These are phyloP conservation scores for Gorilla gorilla DNA, from an alignment of 2,113 vertebrate species.

Conservation along the genomic window DNA sequence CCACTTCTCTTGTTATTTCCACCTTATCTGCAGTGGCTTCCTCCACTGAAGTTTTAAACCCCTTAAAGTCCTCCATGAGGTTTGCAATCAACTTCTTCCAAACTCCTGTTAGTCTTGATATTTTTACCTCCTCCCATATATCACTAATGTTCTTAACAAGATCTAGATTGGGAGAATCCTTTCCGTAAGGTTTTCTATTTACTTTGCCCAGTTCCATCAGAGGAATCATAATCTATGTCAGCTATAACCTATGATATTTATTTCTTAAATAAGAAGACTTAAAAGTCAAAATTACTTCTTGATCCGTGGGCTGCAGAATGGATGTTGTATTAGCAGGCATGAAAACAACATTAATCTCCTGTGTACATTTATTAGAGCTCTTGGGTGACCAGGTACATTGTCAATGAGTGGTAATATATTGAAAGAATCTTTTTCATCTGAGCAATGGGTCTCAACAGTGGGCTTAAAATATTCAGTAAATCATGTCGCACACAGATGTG, in stretches of 20 bases:
- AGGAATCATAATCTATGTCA: background rate
- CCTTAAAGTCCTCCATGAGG: background rate
- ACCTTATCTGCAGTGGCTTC: background rate
- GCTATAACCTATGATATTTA: background rate
- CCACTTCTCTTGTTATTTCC: background rate
- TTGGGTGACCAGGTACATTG: background rate
- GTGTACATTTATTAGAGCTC: background rate
- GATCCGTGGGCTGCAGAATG: background rate
- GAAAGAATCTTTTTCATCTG: background rate
- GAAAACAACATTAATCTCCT: background rate
- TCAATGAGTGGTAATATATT: background rate
- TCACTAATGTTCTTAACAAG: background rate
- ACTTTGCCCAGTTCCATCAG: background rate
- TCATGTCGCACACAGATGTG: background rate
- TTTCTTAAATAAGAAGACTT: background rate
- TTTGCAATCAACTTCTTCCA: background rate
- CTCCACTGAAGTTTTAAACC: background rate
- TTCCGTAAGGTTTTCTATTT: background rate
- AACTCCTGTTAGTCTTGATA: background rate
- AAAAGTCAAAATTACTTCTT: background rate
- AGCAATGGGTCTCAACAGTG: background rate
- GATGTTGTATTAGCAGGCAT: background rate
- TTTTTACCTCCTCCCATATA: background rate
- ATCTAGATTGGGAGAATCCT: background rate
- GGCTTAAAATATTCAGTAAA: background rate